Percentiles rank a stretch among this genome's conserved stretches.
Conservation (phyloP, 2,113 vertebrate species). For the Physeter macrocephalus region DNA sequence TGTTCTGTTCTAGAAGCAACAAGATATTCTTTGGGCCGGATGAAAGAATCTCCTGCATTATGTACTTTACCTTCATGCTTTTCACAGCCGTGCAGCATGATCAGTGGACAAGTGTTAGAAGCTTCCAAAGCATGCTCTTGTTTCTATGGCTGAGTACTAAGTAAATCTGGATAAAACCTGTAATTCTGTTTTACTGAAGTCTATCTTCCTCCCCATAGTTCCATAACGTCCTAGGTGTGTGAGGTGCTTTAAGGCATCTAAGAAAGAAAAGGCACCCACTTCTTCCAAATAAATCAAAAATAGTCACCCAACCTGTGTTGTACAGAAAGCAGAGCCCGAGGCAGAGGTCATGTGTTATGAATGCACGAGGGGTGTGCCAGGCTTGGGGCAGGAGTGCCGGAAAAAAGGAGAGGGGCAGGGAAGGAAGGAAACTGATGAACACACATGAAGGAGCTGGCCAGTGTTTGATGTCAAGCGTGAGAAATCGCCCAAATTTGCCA, state of each 20-base stretch:
- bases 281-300: not conserved
- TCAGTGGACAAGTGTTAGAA: not conserved
- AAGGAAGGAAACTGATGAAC: too few species aligned
- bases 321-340: not conserved
- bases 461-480: not conserved
- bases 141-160: not conserved
- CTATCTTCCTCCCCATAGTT: not conserved
- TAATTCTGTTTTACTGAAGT: not conserved
- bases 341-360: too few species aligned
- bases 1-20: not conserved
- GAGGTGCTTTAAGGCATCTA: too few species aligned
- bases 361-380: not conserved
- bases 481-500: fast-evolving
- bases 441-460: not conserved
- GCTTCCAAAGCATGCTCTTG: not conserved
- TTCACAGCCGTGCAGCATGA: not conserved
- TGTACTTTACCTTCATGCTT: not conserved
- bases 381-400: not conserved
- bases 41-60: not conserved
- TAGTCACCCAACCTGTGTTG: not conserved
- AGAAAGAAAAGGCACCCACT: not conserved
- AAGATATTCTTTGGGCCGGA: not conserved
- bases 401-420: not conserved
- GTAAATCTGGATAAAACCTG: not conserved
- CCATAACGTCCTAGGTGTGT: not conserved